Base-by-base conservation (phyloP, 2,113 vertebrate genomes). In the Phrynosoma blainvillii region DNA sequence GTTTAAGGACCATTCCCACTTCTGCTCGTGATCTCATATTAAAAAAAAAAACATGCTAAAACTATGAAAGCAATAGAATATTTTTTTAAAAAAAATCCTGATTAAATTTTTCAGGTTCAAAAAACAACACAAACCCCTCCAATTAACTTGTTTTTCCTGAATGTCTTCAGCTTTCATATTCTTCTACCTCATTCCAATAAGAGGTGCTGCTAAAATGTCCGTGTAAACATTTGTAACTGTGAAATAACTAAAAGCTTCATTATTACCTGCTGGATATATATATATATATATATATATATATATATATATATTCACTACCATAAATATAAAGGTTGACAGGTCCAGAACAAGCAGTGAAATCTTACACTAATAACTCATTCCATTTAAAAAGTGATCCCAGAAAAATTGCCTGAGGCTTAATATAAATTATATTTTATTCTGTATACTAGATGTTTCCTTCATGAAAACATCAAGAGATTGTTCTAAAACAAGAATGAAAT, bases 321-420 rank as follows among this genome's bases (percentile, higher is more conserved):
- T 78, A 90, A 80, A 70, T 32, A 20, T 9, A 52, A 79, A 78
- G 3, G 11, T 88, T 52, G 66, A 5, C 59, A 40, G 40, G 71
- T 82, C 75, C 88, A 62, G 52, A 87, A 75, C 52, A 79, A 80
- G 80, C 40, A 14, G 65, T 36, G 14, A 79, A 68, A 79, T 16
- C 32, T 66, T 3, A 20, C 1, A 36, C 32, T 36, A 82, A 42
- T 73, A 30, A 74, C 30, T 78, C 52, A 74, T 84, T 13, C 36
- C 36, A 20, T 82, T 75, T 62, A 36, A 21, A 70, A n/a, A 59
- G 21, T 66, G 1, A 2, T 4, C 36, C 36, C 70, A 73, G 4
- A 9, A 91, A 68, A 47, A 82, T 66, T 23, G 14, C 87, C 76
- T 87, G 20, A 82, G 25, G 52, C 20, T 0, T 68, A 66, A 27